These are phyloP conservation scores for Saccopteryx bilineata DNA, from an alignment of 2,113 vertebrate species.

Conservation along the genomic window DNA sequence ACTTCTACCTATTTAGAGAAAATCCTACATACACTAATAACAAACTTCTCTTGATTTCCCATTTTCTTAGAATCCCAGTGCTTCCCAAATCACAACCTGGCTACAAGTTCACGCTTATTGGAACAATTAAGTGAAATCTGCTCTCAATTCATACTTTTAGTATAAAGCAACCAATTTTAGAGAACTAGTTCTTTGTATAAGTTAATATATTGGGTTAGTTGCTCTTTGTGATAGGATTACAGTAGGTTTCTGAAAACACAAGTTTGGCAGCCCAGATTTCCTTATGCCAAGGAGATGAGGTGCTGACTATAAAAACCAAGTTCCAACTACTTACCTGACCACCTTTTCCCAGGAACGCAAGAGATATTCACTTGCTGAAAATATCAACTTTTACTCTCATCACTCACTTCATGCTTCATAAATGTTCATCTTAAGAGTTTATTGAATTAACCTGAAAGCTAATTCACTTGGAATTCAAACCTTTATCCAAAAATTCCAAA, in stretches of 20 bases:
- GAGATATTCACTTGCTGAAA: not conserved
- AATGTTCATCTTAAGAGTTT: not conserved
- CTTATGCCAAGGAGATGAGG: slow-evolving; percentile 24
- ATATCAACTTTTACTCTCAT: not conserved
- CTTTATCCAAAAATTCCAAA: not conserved
- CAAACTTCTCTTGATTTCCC: not conserved
- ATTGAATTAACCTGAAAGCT: not conserved
- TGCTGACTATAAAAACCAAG: not conserved
- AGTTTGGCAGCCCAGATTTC: not conserved
- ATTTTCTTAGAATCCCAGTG: slow-evolving; percentile 7
- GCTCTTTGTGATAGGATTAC: slow-evolving; percentile 12
- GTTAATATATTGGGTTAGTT: not conserved
- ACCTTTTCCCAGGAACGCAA: not conserved
- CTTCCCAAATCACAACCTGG: slow-evolving; percentile 14
- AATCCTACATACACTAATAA: not conserved
- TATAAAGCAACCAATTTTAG: slow-evolving; percentile 20
- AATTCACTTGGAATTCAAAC: slow-evolving; percentile 27
- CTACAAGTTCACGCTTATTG: not conserved
- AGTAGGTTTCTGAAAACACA: not conserved
- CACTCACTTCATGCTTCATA: not conserved
- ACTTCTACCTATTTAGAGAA: not conserved
- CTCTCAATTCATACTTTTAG: not conserved
- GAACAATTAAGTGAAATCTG: slow-evolving; percentile 25
- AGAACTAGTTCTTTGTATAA: not conserved
- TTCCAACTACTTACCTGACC: not conserved